A percentile compares a stretch with the other conserved stretches of the same genome.
Conservation (phyloP, 1,140 invertebrate genomes). For the Brachionus calyciflorus region DNA sequence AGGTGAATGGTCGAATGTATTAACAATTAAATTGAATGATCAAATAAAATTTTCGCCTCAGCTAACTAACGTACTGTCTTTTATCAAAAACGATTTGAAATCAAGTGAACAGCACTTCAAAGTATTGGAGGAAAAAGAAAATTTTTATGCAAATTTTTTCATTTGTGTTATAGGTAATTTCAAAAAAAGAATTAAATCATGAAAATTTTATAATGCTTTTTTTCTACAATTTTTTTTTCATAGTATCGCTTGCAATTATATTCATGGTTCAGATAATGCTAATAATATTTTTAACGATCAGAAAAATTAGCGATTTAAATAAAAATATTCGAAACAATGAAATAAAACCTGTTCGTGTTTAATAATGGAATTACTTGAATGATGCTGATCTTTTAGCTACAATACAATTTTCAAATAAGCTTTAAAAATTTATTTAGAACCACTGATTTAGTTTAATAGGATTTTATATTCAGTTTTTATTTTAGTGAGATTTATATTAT, state of each 20-base stretch:
- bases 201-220: neutral
- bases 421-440: no score
- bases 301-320: neutral
- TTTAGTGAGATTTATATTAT: neutral
- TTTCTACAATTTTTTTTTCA: neutral
- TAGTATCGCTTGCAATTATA: neutral
- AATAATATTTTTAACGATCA: neutral
- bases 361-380: conserved; percentile 20
- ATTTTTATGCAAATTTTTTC: conserved; percentile 17
- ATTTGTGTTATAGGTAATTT: conserved; percentile 23
- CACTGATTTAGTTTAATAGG: no score
- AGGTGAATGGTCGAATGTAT: conserved; percentile 29
- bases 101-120: neutral
- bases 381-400: neutral
- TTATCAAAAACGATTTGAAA: no score
- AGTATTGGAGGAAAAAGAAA: neutral
- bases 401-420: no score
- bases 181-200: no score
- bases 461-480: no score
- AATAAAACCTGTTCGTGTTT: conserved; percentile 7
- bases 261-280: conserved; percentile 19
- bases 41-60: conserved; percentile 4
- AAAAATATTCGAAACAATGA: neutral
- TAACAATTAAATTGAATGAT: neutral
- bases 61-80: neutral